Conservation (phyloP, 2,888 invertebrate species). For the Lithodes maja region DNA sequence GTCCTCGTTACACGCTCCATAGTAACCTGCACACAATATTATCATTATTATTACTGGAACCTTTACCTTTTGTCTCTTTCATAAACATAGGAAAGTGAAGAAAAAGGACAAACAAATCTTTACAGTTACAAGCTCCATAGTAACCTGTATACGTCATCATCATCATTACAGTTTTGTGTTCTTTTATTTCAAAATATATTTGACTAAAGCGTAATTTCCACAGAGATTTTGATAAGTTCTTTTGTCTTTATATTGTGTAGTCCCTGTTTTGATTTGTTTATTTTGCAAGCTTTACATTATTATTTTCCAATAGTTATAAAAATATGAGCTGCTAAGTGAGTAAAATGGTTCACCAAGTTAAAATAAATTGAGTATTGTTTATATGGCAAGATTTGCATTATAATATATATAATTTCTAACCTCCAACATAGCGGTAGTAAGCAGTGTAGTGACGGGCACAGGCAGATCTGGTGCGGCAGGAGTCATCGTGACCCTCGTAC, state of each 20-base stretch:
- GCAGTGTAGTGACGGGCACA: slow-evolving; percentile 76
- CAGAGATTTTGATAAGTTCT: no score
- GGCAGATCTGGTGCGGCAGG: slow-evolving; percentile 72
- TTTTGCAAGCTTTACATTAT: no score
- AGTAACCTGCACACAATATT: slow-evolving; percentile 71
- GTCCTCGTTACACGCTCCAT: slow-evolving; percentile 75
- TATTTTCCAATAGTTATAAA: no score
- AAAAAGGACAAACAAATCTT: neutral
- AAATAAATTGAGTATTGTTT: no score
- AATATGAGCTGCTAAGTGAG: no score
- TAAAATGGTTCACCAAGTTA: no score
- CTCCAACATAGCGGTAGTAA: slow-evolving; percentile 77
- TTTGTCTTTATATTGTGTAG: no score
- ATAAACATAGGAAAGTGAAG: no score
- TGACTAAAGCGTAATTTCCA: no score
- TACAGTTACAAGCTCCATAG: neutral
- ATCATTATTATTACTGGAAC: neutral
- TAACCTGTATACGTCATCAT: neutral
- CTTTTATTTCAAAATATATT: neutral
- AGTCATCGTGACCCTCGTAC: slow-evolving; percentile 74
- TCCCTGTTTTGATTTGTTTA: no score
- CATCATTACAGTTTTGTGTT: no score
- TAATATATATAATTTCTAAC: slow-evolving; percentile 71
- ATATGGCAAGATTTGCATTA: no score
- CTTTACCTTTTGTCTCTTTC: neutral